Base-by-base conservation (phyloP, 2,888 invertebrate genomes). In the Nemapogon koenigi region DNA sequence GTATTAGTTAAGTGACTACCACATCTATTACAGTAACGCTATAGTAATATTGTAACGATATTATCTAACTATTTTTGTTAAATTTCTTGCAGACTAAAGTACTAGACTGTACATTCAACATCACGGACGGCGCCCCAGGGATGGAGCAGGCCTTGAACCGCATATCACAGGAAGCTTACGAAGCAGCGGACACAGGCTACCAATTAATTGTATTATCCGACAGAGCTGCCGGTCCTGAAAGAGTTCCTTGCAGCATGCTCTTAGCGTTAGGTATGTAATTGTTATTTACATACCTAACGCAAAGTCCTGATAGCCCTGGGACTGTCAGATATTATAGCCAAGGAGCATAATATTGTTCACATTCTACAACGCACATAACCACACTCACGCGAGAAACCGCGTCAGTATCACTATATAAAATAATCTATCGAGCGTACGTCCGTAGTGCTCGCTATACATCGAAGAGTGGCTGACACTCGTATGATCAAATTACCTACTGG, bases 181-280 rank as follows among this genome's bases (percentile, higher is more conserved):
- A 81, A 16, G 97, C 96, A 0, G 94, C 94, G 1, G 65, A 75
- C 19, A 72, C 78, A 30, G 91, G 90, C 6, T 91, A 88, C 73
- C 91, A 94, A 64, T 82, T 98, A 17, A 76, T 98, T 25, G 84
- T 98, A 35, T 76, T 98, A 31, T 92, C 94, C 1, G 98, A 98
- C 69, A 72, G 90, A 18, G 76, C 71, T 39, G 85, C 83, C 3
- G 86, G 87, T 0, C 76, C 81, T 0, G 72, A 76, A 1, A 69
- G 87, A 40, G 82, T 90, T 33, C 91, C 92, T 1, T 84, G 89
- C 43, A 94, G 94, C 54, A 87, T 90, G 15, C 73, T 97, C 42
- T 69, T 97, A 41, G 91, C 93, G 1, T 75, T 96, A 37, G 97
- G 66, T 64, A 27, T 40, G 45, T 36, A 7, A 15, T 35, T 31